A percentile compares a stretch with the other conserved stretches of the same genome.
Evolutionary conservation across 2,113 vertebrate genomes (phyloP).

Genomic region (Rhea americana): DNA sequence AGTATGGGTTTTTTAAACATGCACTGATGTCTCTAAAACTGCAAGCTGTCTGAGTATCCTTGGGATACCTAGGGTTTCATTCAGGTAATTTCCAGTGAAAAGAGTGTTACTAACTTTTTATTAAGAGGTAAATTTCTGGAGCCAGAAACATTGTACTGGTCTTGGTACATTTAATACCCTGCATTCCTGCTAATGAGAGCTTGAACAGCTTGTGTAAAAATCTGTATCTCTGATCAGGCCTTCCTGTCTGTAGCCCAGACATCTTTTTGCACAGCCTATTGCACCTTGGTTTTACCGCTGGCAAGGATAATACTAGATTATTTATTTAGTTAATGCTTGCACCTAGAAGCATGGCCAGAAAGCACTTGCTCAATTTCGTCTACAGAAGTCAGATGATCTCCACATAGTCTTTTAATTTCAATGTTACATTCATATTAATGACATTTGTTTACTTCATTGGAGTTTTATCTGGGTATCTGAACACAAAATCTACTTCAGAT

Average conservation of each 20-base stretch:
- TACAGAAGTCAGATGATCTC: background rate
- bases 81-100: background rate
- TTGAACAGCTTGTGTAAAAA: background rate
- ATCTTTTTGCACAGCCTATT: background rate
- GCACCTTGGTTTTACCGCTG: background rate
- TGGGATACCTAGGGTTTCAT: background rate
- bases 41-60: background rate
- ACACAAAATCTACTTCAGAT: background rate
- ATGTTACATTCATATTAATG: background rate
- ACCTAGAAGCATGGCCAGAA: background rate
- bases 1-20: background rate
- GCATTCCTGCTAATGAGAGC: background rate
- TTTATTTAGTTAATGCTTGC: background rate
- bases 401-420: background rate
- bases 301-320: background rate
- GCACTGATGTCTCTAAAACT: background rate
- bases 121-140: background rate
- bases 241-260: background rate
- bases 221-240: background rate
- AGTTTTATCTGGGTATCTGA: background rate
- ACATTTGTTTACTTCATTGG: background rate
- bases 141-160: background rate
- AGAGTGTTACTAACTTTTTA: background rate
- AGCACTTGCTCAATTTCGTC: background rate
- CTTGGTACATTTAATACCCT: fast-evolving